These are phyloP conservation scores for Bostrychus sinensis DNA, from an alignment of 2,113 vertebrate species.

Conservation along the genomic window DNA sequence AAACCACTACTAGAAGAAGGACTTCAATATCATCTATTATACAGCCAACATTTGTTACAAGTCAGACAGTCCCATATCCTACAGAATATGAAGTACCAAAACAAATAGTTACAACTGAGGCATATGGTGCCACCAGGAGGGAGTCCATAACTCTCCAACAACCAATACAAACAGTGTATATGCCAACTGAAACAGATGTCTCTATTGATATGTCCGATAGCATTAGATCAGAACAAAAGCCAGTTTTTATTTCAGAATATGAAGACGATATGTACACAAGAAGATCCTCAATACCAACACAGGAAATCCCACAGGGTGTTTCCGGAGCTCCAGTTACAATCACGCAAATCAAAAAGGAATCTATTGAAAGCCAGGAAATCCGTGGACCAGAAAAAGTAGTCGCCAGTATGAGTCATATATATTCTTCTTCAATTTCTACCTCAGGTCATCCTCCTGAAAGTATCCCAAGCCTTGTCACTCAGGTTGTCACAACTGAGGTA, in stretches of 20 bases:
- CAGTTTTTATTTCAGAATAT: conserved; percentile 62
- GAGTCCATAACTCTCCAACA: conserved; percentile 64
- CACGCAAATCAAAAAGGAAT: conserved; percentile 80
- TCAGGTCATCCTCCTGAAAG: conserved; percentile 74
- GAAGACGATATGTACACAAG: conserved; percentile 59
- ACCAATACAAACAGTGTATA: conserved; percentile 32
- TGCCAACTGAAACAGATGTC: conserved; percentile 65
- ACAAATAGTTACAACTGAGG: conserved; percentile 54
- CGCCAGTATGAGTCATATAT: conserved; percentile 81
- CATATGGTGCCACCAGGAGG: conserved; percentile 51
- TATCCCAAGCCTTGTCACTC: conserved; percentile 77
- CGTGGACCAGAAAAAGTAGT: conserved; percentile 80
- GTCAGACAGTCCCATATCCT: conserved; percentile 49
- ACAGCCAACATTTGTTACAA: conserved; percentile 48
- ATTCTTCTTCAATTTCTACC: conserved; percentile 80
- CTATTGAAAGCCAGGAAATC: conserved; percentile 82
- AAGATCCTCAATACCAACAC: conserved; percentile 53
- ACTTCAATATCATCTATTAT: conserved; percentile 59
- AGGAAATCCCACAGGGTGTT: conserved; percentile 49
- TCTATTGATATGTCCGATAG: conserved; percentile 39
- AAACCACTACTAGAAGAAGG: conserved; percentile 51
- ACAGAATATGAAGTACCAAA: conserved; percentile 50
- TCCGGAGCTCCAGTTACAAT: conserved; percentile 65
- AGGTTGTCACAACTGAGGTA: conserved; percentile 82
- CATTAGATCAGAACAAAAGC: conserved; percentile 46